These are phyloP conservation scores for Lepus americanus DNA, from an alignment of 2,113 vertebrate genomes.

Conservation along the genomic window DNA sequence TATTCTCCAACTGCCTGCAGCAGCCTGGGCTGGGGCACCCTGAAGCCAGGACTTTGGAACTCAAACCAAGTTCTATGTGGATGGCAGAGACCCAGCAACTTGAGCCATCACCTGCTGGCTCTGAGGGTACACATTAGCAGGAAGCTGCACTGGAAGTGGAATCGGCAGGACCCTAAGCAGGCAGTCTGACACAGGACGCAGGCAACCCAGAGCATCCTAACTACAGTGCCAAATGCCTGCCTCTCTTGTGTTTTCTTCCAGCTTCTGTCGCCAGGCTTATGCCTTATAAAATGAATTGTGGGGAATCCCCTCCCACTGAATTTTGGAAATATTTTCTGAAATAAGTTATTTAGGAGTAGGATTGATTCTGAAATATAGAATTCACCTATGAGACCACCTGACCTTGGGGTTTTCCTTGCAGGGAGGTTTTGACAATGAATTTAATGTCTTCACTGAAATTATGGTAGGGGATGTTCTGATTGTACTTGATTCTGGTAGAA, in stretches of 20 bases:
- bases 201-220: too few species aligned
- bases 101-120: too few species aligned
- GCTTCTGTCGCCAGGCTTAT: neutral
- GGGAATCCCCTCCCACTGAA: neutral
- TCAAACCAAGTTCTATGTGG: too few species aligned
- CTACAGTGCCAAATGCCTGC: too few species aligned
- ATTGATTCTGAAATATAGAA: neutral
- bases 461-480: neutral
- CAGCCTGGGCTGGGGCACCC: too few species aligned
- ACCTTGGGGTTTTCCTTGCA: neutral
- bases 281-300: neutral
- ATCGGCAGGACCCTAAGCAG: too few species aligned
- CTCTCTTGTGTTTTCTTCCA: neutral
- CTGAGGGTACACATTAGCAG: too few species aligned
- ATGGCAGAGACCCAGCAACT: too few species aligned
- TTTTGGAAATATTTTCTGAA: neutral
- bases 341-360: neutral
- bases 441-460: neutral
- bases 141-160: too few species aligned
- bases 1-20: too few species aligned
- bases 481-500: neutral
- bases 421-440: neutral
- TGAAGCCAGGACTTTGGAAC: too few species aligned
- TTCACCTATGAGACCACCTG: neutral
- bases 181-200: too few species aligned